Evolutionary conservation across 2,797 vertebrate species (phyloP).

Genomic region (Pangasius djambal): DNA sequence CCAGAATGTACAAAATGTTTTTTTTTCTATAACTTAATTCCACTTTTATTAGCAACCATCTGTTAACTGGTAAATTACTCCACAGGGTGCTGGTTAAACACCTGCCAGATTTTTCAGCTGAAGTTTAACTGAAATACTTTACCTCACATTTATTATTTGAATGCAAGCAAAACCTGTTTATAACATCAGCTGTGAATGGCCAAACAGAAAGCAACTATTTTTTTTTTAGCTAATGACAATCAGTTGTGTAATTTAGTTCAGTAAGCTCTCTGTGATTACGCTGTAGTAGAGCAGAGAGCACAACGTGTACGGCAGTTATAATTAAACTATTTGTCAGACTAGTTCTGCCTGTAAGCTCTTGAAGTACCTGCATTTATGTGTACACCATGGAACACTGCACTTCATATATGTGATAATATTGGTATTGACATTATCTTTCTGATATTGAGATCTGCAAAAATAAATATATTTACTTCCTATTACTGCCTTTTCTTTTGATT

Average conservation of each 20-base stretch:
- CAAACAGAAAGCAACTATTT: neutral
- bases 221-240: slow-evolving; percentile 16
- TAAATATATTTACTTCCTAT: slow-evolving; percentile 32
- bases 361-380: slow-evolving; percentile 1
- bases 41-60: neutral
- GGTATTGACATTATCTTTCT: slow-evolving; percentile 28
- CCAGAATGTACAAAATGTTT: neutral
- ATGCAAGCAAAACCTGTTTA: neutral
- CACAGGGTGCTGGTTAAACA: neutral
- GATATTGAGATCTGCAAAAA: slow-evolving; percentile 26
- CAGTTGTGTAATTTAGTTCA: slow-evolving; percentile 2
- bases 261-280: neutral
- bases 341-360: slow-evolving; percentile 26
- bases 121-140: neutral
- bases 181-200: neutral
- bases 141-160: neutral
- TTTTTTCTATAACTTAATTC: neutral
- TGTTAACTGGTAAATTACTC: neutral
- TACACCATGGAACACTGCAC: slow-evolving; percentile 16
- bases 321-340: slow-evolving; percentile 13
- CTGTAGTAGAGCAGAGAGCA: neutral
- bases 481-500: neutral
- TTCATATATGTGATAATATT: slow-evolving; percentile 16
- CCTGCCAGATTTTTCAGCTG: neutral
- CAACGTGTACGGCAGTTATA: neutral